Base-by-base conservation (phyloP, 2,888 invertebrate genomes). In the Amaurobius ferox region DNA sequence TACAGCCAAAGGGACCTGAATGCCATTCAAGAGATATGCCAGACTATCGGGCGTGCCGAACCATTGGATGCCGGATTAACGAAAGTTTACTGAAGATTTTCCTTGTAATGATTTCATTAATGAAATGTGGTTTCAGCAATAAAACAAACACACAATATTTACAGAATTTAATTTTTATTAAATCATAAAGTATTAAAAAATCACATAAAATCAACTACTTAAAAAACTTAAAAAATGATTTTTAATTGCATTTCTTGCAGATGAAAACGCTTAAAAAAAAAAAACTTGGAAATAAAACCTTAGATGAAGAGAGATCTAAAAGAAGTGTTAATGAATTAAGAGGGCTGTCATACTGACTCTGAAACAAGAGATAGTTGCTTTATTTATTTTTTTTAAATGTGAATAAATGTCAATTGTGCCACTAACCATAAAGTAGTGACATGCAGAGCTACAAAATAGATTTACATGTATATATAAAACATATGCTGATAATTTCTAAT, bases 141-240 rank as follows among this genome's bases (percentile, higher is more conserved):
- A 9, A 35, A 35, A 35, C 9, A 35, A 35, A 35, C 5, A 5
- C 5, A 35, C 35, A 35, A 35, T 9, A 35, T 16, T 16, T 44
- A 16, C 16, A 44, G 11, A 44, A 44, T 44, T 44, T 16, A 44
- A 16, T 44, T 44, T 44, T 44, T 44, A 44, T 44, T 44, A 44
- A 44, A 44, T 16, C 44, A 44, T 44, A 44, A 44, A 44, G 16
- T 44, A 44, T 44, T 16, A 44, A 44, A 44, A 44, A 16, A 44
- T 11, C 11, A 44, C 44, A 44, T 44, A 44, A 44, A 44, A 44
- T 44, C 44, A 44, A 44, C 44, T 44, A 44, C 44, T 44, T 44
- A 44, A 44, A 44, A 44, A 35, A 9, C 6, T 35, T 2, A 5
- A 16, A 11, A 16, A 16, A 44, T 44, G 16, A 16, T 44, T 44